These are phyloP conservation scores for Amphimallon solstitiale DNA, from an alignment of 2,888 invertebrate genomes.

Conservation along the genomic window DNA sequence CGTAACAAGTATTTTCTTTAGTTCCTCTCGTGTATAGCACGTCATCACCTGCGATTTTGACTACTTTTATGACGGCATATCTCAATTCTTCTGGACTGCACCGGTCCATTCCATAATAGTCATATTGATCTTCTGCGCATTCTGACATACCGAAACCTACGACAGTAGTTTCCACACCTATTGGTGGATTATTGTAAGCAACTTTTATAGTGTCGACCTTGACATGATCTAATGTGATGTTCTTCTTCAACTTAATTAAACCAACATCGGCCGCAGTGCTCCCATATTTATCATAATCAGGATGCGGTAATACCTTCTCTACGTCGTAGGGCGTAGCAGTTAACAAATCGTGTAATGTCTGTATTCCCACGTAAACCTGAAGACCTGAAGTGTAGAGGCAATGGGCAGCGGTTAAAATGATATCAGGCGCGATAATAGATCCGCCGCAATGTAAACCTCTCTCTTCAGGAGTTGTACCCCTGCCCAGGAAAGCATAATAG, in stretches of 20 bases:
- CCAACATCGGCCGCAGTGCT: background rate
- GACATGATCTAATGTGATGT: background rate
- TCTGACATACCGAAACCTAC: background rate
- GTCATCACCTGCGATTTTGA: no score
- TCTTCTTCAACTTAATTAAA: background rate
- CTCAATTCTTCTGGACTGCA: no score
- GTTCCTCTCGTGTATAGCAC: no score
- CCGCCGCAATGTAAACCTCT: background rate
- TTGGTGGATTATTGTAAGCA: no score
- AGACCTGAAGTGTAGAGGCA: background rate
- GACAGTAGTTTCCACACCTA: no score
- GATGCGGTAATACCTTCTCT: background rate
- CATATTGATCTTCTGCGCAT: background rate
- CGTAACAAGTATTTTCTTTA: no score
- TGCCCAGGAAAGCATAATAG: no score
- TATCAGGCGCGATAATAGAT: background rate
- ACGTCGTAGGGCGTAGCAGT: background rate
- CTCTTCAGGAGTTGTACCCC: no score
- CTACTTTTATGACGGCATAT: no score
- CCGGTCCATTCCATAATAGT: background rate
- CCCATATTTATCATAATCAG: background rate
- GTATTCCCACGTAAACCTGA: background rate
- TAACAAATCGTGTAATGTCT: background rate
- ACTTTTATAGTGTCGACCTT: no score
- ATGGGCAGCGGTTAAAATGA: conserved; percentile 7